These are phyloP conservation scores for Palaemon carinicauda DNA, from an alignment of 1,140 invertebrate genomes.

Conservation along the genomic window DNA sequence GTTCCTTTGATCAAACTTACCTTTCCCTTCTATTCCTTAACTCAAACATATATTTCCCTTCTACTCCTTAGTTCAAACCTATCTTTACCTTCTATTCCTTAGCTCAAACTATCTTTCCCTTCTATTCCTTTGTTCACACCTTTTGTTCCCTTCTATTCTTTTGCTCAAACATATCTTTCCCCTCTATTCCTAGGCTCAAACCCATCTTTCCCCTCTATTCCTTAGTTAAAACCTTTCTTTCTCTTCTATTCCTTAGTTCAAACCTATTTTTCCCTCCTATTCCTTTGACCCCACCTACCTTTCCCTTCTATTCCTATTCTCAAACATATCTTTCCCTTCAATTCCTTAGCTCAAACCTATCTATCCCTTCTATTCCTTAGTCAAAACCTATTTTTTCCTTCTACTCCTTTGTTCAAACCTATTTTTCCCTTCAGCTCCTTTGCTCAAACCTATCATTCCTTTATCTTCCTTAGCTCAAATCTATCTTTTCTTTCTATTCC, in stretches of 20 bases:
- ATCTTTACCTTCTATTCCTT: neutral
- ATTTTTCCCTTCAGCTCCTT: neutral
- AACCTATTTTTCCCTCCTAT: neutral
- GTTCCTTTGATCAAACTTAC: too few relatives aligned
- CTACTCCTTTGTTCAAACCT: neutral
- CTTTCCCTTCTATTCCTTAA: too few relatives aligned
- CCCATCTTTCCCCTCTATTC: too few relatives aligned
- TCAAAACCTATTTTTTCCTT: too few relatives aligned
- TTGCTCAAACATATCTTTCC: neutral
- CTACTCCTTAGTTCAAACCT: neutral
- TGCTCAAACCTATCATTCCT: neutral
- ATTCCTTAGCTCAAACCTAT: too few relatives aligned
- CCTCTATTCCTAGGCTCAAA: neutral
- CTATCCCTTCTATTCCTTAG: too few relatives aligned
- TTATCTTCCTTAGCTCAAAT: neutral
- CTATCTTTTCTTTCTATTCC: too few relatives aligned
- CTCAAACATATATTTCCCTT: too few relatives aligned
- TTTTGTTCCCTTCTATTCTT: neutral
- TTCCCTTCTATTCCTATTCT: neutral
- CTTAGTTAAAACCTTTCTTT: too few relatives aligned
- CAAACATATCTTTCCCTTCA: neutral
- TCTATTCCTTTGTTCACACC: neutral
- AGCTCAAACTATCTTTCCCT: neutral
- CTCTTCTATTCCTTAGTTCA: too few relatives aligned
- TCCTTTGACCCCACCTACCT: neutral